phyloP scores from a whole-genome alignment of 2,888 invertebrate genomes.

The Aspidiotus destructor region DNA sequence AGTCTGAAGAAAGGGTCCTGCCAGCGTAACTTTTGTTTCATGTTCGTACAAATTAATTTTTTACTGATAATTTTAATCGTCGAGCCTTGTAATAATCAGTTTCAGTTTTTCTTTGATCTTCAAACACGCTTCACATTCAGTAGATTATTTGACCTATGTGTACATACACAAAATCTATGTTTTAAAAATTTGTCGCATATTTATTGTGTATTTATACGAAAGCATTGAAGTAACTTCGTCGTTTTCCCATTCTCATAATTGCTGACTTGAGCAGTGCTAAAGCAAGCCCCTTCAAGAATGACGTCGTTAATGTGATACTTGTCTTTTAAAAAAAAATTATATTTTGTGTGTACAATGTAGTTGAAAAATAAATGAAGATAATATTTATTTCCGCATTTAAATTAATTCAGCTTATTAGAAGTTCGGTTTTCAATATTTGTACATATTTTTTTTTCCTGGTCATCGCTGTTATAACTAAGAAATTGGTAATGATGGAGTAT shows the following conservation, averaged over 20 bases:
- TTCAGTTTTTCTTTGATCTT: background rate
- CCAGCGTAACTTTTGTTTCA: constrained; percentile 1
- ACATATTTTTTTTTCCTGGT: background rate
- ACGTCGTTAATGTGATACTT: constrained; percentile 32
- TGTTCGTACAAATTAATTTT: constrained; percentile 6
- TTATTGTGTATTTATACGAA: constrained; percentile 6
- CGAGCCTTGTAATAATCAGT: background rate
- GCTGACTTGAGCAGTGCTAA: constrained; percentile 25
- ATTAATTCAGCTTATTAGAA: constrained; percentile 9
- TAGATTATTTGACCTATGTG: background rate
- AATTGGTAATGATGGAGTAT: background rate
- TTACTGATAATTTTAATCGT: background rate
- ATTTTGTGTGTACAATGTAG: constrained; percentile 24
- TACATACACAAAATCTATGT: constrained; percentile 7
- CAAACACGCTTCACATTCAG: background rate
- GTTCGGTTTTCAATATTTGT: constrained; percentile 8
- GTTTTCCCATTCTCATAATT: background rate
- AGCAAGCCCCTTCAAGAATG: constrained; percentile 19
- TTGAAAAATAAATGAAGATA: constrained; percentile 15
- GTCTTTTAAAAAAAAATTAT: constrained; percentile 24
- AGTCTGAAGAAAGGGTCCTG: too few species aligned
- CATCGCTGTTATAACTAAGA: background rate
- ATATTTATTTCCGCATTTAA: constrained; percentile 10
- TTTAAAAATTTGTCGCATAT: constrained; percentile 1
- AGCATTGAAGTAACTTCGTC: background rate